Percentiles rank a stretch among this genome's conserved stretches.
Conservation (phyloP, 2,888 invertebrate species). For the Dexiosoma caninum region DNA sequence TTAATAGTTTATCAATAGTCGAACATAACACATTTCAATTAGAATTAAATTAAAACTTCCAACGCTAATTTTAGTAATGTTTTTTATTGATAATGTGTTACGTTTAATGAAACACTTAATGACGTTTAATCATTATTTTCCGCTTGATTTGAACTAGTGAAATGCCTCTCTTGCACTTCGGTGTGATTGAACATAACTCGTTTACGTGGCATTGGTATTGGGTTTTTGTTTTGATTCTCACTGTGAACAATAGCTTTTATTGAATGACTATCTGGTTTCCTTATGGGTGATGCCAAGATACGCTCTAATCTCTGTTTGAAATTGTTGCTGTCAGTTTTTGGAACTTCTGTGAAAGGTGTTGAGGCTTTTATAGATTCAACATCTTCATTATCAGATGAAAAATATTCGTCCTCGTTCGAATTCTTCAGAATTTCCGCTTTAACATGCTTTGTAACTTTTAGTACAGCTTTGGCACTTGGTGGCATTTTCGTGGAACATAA, state of each 20-base stretch:
- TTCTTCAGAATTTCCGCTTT: slow-evolving; percentile 25
- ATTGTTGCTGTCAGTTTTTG: slow-evolving; percentile 41
- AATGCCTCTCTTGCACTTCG: slow-evolving; percentile 27
- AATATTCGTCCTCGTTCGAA: neutral
- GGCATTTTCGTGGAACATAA: slow-evolving; percentile 70
- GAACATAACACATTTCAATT: slow-evolving; percentile 4
- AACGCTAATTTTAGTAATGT: neutral
- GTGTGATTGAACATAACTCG: slow-evolving; percentile 73
- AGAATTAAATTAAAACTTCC: neutral
- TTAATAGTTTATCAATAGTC: too few species aligned
- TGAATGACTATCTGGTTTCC: slow-evolving; percentile 55
- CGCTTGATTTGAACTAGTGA: slow-evolving; percentile 54
- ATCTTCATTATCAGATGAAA: slow-evolving; percentile 43
- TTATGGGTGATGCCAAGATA: slow-evolving; percentile 69
- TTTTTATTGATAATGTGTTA: neutral
- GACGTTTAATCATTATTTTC: slow-evolving; percentile 30
- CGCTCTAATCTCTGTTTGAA: slow-evolving; percentile 72
- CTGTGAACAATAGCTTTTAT: slow-evolving; percentile 21
- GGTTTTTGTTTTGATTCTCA: slow-evolving; percentile 49
- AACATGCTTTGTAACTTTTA: slow-evolving; percentile 66
- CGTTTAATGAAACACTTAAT: too few species aligned
- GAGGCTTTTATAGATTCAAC: neutral
- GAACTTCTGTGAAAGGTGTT: slow-evolving; percentile 22
- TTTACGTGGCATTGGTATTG: slow-evolving; percentile 75
- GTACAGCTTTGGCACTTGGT: slow-evolving; percentile 65